Evolutionary conservation across 2,797 vertebrate genomes (phyloP).

Genomic region (Denticeps clupeoides): DNA sequence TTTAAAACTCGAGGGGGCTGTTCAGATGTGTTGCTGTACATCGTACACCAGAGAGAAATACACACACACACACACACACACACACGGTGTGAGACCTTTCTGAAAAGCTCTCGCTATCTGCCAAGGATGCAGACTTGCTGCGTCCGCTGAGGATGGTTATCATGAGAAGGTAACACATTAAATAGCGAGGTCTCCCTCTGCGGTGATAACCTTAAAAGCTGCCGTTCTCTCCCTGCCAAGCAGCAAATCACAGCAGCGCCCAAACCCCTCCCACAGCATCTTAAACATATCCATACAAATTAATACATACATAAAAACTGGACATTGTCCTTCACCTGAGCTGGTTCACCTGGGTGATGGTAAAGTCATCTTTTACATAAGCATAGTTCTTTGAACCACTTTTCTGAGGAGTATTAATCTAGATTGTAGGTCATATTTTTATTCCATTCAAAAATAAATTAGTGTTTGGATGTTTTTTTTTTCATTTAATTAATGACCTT

Average conservation of each 20-base stretch:
- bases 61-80: not conserved
- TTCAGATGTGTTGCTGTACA: too few species aligned
- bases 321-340: too few species aligned
- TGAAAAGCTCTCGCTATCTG: constrained; percentile 27
- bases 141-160: constrained; percentile 46
- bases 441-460: too few species aligned
- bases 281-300: constrained; percentile 9
- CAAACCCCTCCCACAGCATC: not conserved
- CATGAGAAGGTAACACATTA: constrained; percentile 8
- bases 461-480: too few species aligned
- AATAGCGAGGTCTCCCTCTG: constrained; percentile 7
- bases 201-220: constrained; percentile 8
- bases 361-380: too few species aligned
- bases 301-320: constrained; percentile 7
- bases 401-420: too few species aligned
- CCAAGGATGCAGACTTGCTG: constrained; percentile 38
- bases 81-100: constrained; percentile 28
- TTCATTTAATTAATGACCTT: too few species aligned
- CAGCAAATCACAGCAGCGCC: constrained; percentile 5
- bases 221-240: constrained; percentile 4
- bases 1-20: too few species aligned
- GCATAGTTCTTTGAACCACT: too few species aligned
- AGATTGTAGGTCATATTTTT: too few species aligned
- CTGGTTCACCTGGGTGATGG: too few species aligned
- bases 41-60: not conserved